phyloP scores from a whole-genome alignment of 2,888 invertebrate species.

The Drosophila anceps region DNA sequence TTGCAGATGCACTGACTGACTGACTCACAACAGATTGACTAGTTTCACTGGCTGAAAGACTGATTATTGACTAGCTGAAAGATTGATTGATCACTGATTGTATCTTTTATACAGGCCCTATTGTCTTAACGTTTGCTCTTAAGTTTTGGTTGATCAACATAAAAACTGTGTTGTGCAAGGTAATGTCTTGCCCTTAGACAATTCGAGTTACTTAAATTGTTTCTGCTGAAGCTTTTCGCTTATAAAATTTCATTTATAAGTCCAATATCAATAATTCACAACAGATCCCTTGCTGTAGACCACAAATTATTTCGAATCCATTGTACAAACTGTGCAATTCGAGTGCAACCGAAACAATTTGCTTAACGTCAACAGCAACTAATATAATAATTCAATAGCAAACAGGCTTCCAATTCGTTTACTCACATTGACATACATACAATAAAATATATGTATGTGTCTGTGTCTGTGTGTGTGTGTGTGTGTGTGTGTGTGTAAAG shows the following conservation, averaged over 20 bases:
- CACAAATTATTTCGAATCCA: conserved; percentile 13
- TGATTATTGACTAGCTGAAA: neutral
- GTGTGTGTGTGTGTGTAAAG: neutral
- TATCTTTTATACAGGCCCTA: no score
- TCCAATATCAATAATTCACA: conserved; percentile 10
- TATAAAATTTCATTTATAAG: neutral
- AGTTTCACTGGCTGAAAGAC: no score
- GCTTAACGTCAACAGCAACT: conserved; percentile 35
- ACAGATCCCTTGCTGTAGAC: neutral
- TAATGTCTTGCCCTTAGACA: no score
- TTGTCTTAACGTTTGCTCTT: neutral
- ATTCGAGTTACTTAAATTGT: neutral
- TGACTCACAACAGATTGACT: neutral
- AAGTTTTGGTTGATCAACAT: neutral
- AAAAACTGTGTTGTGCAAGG: no score
- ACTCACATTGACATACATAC: conserved; percentile 23
- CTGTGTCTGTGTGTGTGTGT: neutral
- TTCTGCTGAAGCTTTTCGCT: neutral
- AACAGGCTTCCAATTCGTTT: conserved; percentile 23
- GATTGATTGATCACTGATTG: no score
- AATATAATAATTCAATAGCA: conserved; percentile 42
- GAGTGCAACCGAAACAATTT: conserved; percentile 29
- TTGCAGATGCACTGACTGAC: neutral
- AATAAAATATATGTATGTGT: neutral
- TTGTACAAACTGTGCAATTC: conserved; percentile 1